These are phyloP conservation scores for Diadophis punctatus DNA, from an alignment of 2,113 vertebrate species.

Conservation along the genomic window DNA sequence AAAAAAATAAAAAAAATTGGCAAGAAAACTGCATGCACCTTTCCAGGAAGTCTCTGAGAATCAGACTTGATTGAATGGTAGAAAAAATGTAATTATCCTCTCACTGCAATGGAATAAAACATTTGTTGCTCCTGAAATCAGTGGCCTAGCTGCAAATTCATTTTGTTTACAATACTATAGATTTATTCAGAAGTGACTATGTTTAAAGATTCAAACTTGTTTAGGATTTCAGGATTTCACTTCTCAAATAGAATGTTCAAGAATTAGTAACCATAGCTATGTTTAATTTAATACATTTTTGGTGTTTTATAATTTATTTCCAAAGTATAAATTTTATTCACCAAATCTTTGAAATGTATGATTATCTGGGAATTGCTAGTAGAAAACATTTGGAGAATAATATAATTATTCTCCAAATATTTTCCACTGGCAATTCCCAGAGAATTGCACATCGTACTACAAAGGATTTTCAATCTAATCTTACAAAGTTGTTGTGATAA, in stretches of 20 bases:
- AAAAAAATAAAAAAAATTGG: too few relatives aligned
- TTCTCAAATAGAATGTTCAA: neutral
- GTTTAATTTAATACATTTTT: neutral
- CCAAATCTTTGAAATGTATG: neutral
- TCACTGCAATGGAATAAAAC: neutral
- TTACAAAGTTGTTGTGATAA: neutral
- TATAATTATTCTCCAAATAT: neutral
- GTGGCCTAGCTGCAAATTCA: neutral
- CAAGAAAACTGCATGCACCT: neutral
- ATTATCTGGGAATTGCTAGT: neutral
- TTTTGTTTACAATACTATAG: neutral
- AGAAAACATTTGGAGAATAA: conserved; percentile 22
- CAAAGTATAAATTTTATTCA: neutral
- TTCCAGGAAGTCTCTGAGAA: neutral
- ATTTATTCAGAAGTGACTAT: neutral
- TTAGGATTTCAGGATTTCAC: neutral
- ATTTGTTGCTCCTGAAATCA: neutral
- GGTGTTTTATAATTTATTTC: neutral
- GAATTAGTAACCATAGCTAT: conserved; percentile 1
- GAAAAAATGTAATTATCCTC: neutral
- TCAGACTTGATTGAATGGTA: neutral
- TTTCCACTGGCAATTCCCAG: neutral
- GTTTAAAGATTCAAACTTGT: neutral
- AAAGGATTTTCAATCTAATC: neutral
- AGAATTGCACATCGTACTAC: neutral